phyloP scores from a whole-genome alignment of 37 sponge, comb jelly and placozoan species.

The Petrosia ficiformis region DNA sequence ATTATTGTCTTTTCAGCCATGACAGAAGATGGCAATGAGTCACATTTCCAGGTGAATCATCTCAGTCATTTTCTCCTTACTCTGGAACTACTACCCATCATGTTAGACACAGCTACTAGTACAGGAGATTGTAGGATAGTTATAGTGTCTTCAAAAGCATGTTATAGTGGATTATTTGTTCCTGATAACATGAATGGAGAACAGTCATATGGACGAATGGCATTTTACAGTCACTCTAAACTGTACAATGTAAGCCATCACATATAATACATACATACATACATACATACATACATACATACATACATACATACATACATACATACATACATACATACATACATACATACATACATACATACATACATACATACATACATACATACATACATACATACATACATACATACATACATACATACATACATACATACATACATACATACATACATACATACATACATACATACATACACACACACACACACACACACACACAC shows the following conservation, averaged over 20 bases:
- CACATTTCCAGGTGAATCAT: constrained; percentile 39
- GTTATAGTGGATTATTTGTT: constrained; percentile 9
- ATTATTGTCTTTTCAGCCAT: not conserved
- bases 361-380: no score
- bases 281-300: not conserved
- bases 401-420: no score
- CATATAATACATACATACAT: no score
- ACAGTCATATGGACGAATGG: constrained; percentile 16
- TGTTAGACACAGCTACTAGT: constrained; percentile 2
- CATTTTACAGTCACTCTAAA: constrained; percentile 39
- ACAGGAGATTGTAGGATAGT: constrained; percentile 29
- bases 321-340: no score
- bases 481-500: no score
- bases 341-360: no score
- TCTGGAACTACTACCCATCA: constrained; percentile 43
- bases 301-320: not conserved
- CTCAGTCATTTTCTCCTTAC: constrained; percentile 46
- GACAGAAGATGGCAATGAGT: constrained; percentile 26
- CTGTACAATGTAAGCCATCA: constrained; percentile 53
- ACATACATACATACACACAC: no score
- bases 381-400: no score
- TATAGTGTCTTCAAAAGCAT: constrained; percentile 34
- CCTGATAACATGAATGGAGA: constrained; percentile 27
- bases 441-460: no score
- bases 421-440: not conserved